phyloP scores from a whole-genome alignment of 2,888 invertebrate species.

The Lycocerus yunnanus region DNA sequence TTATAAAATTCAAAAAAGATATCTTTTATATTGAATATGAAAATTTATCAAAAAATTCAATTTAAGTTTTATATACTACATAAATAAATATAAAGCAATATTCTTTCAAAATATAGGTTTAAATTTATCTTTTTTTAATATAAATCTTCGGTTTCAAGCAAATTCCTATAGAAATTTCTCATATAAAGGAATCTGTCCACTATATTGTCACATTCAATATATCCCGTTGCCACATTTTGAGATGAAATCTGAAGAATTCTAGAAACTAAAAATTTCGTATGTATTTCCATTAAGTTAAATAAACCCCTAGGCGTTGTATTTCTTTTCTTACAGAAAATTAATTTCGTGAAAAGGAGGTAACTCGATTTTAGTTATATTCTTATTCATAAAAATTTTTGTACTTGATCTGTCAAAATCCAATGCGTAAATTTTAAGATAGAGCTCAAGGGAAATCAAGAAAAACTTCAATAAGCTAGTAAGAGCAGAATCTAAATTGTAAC shows the following conservation, averaged over 20 bases:
- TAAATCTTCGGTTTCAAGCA: slow-evolving; percentile 19
- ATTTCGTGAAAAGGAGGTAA: neutral
- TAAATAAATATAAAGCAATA: neutral
- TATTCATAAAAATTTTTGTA: slow-evolving; percentile 8
- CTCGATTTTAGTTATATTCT: neutral
- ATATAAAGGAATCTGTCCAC: slow-evolving; percentile 34
- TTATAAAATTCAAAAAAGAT: neutral
- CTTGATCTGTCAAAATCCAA: slow-evolving; percentile 11
- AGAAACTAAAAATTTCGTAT: slow-evolving; percentile 24
- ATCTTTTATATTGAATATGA: neutral
- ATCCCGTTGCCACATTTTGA: slow-evolving; percentile 33
- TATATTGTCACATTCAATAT: slow-evolving; percentile 39
- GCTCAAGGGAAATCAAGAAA: slow-evolving; percentile 46
- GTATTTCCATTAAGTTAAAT: slow-evolving; percentile 27
- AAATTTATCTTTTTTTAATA: slow-evolving; percentile 3
- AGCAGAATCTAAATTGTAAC: slow-evolving; percentile 45
- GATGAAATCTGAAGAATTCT: slow-evolving; percentile 25
- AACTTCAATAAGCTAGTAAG: slow-evolving; percentile 45
- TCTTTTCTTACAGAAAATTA: neutral
- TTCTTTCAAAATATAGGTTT: neutral
- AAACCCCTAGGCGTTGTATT: slow-evolving; percentile 17
- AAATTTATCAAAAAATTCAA: neutral
- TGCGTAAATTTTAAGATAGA: slow-evolving; percentile 40
- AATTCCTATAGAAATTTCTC: slow-evolving; percentile 19
- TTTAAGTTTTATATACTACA: neutral